Conservation (phyloP, 1,140 invertebrate species). For the Lasioglossum baleicum region DNA sequence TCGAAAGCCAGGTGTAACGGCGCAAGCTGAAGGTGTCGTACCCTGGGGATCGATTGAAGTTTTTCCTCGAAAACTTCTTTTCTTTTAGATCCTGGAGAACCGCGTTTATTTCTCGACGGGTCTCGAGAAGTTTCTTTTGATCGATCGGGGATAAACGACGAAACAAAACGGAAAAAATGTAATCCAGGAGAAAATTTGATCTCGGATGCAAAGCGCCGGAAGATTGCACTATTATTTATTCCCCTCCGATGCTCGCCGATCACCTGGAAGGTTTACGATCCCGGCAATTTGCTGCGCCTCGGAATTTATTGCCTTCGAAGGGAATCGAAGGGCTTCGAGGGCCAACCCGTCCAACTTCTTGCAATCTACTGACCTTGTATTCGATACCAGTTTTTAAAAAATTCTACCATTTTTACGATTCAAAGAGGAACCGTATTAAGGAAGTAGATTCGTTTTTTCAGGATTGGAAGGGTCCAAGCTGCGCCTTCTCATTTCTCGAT, state of each 20-base stretch:
- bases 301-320: background rate
- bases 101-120: background rate
- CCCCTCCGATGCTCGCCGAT: background rate
- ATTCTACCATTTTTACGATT: too few species aligned
- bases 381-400: too few species aligned
- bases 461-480: too few species aligned
- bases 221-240: slow-evolving; percentile 22
- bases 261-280: slow-evolving; percentile 26
- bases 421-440: too few species aligned
- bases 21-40: background rate
- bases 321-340: background rate
- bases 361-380: too few species aligned
- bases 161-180: too few species aligned
- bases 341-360: background rate
- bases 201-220: background rate
- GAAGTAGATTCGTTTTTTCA: too few species aligned
- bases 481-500: too few species aligned
- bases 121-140: too few species aligned
- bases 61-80: too few species aligned
- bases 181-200: background rate
- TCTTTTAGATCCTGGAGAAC: too few species aligned
- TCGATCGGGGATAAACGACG: too few species aligned
- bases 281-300: background rate
- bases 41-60: background rate
- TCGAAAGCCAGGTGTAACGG: background rate